Percentiles rank a stretch among this genome's conserved stretches.
Conservation (phyloP, 2,797 vertebrate species). For the Brachyalestes nurse region DNA sequence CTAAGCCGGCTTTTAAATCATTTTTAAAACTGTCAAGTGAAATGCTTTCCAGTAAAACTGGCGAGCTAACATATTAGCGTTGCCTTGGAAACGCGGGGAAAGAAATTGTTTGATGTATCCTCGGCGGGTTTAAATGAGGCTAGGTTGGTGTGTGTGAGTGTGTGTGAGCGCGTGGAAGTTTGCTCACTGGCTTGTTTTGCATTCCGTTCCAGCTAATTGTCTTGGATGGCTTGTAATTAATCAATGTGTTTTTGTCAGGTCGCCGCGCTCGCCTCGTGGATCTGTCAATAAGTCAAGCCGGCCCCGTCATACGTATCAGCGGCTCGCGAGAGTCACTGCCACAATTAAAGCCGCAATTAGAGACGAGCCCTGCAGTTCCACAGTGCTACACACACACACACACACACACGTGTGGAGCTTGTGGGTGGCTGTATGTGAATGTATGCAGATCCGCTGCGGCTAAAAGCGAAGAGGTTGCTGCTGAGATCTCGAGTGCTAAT, state of each 20-base stretch:
- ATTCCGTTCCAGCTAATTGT: constrained; percentile 61
- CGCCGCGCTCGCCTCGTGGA: constrained; percentile 38
- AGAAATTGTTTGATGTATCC: constrained; percentile 71
- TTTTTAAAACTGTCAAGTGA: constrained; percentile 66
- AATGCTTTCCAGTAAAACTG: constrained; percentile 68
- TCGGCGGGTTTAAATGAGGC: constrained; percentile 59
- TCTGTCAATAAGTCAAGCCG: constrained; percentile 57
- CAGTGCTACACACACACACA: neutral
- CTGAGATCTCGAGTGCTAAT: constrained; percentile 53
- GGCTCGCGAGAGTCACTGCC: constrained; percentile 47
- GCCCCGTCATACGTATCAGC: constrained; percentile 46
- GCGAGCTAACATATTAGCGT: constrained; percentile 72
- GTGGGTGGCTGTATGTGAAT: constrained; percentile 37
- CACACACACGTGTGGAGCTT: constrained; percentile 3
- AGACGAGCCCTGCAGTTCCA: constrained; percentile 19
- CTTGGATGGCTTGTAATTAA: constrained; percentile 64
- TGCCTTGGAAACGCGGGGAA: constrained; percentile 74
- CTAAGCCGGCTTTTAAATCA: constrained; percentile 65
- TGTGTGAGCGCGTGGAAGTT: constrained; percentile 25
- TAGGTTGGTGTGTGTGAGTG: constrained; percentile 37
- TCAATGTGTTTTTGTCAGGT: constrained; percentile 63
- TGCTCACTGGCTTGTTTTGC: constrained; percentile 45
- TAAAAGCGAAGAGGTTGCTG: constrained; percentile 40
- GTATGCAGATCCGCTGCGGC: constrained; percentile 36
- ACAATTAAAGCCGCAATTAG: constrained; percentile 55